A percentile compares a stretch with the other conserved stretches of the same genome.
Conservation (phyloP, 2,113 vertebrate species). For the Psilopogon haemacephalus region DNA sequence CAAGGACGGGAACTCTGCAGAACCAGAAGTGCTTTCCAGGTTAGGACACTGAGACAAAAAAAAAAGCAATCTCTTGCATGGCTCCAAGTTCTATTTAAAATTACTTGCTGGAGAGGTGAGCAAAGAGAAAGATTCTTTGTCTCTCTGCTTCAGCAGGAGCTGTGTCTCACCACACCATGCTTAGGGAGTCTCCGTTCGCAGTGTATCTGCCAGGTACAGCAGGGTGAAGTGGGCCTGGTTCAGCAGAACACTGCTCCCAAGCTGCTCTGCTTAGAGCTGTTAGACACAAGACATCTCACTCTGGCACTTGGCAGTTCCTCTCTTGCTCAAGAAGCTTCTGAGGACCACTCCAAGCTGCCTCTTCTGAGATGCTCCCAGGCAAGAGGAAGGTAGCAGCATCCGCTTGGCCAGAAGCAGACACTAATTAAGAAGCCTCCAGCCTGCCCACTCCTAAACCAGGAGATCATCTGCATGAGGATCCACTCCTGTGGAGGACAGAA, state of each 20-base stretch:
- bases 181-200: neutral
- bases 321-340: neutral
- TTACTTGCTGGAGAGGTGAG: neutral
- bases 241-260: neutral
- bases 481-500: neutral
- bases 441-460: neutral
- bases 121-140: neutral
- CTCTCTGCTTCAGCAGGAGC: neutral
- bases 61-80: accelerated
- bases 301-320: neutral
- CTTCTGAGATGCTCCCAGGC: neutral
- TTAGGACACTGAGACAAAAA: neutral
- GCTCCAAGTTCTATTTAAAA: neutral
- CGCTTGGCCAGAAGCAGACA: neutral
- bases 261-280: neutral
- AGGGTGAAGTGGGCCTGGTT: accelerated
- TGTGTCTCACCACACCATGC: accelerated
- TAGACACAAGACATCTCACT: neutral
- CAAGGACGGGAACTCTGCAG: neutral
- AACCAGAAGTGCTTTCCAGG: neutral
- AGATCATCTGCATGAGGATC: neutral
- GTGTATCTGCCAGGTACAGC: neutral
- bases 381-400: neutral
- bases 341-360: neutral
- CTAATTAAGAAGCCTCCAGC: neutral